phyloP scores from a whole-genome alignment of 2,113 vertebrate species.

The Otis tarda region DNA sequence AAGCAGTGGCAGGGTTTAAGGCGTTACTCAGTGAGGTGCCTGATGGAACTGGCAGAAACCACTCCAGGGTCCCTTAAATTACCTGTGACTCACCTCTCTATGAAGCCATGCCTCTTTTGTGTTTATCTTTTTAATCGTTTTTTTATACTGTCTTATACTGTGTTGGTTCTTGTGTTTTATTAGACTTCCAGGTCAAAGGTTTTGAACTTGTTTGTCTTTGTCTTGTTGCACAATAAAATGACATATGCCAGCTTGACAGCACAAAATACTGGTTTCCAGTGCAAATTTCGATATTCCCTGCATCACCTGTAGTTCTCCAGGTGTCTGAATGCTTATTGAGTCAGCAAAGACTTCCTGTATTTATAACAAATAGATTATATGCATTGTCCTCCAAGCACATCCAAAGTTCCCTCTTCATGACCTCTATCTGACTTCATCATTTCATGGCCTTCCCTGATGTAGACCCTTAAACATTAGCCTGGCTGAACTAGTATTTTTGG shows the following conservation, averaged over 20 bases:
- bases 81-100: background rate
- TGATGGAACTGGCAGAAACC: background rate
- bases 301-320: background rate
- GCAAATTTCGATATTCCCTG: background rate
- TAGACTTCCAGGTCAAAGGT: slow-evolving; percentile 18
- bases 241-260: background rate
- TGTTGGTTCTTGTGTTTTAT: background rate
- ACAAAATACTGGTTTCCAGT: background rate
- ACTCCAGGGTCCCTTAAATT: background rate
- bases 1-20: background rate
- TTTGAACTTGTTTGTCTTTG: background rate
- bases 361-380: background rate
- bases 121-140: background rate
- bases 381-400: background rate
- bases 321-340: background rate
- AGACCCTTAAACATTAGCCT: background rate
- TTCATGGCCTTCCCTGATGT: background rate
- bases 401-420: background rate
- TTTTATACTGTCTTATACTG: background rate
- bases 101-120: background rate
- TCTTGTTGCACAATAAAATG: background rate
- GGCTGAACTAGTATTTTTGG: background rate
- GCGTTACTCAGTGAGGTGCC: background rate
- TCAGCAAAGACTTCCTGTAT: background rate
- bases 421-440: background rate